Evolutionary conservation across 2,797 vertebrate species (phyloP), one percentile per base, ranked within the genome.

Genomic region (Oryzias dopingdopingensis): DNA sequence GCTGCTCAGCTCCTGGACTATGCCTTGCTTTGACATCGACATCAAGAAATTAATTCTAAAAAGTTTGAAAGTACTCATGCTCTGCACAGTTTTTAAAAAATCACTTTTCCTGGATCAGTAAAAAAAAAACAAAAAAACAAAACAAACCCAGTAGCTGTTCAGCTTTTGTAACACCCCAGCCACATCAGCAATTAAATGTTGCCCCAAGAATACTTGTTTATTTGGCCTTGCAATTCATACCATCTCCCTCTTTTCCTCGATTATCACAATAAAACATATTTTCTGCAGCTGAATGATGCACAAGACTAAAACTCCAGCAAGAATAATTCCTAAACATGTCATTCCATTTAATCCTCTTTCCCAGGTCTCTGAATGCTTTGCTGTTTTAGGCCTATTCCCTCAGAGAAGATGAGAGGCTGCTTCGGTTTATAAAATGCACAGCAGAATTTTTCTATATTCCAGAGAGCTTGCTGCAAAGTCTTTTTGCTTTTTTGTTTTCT

Each of bases 371-470:
- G 57, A 65, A 73, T n/a, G 14, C 67, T 47, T 64, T 52, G 77
- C 56, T 63, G 61, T 73, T 56, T 79, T 62, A 52, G 63, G 57
- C 70, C 76, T 69, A 63, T 70, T 77, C 67, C 76, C 56, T 62
- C 42, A 63, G 65, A 85, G 76, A 65, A 77, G 70, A 88, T 75
- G 79, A 80, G 71, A 80, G 55, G 69, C 79, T 60, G 23, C 63
- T 69, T 67, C 72, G 23, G 47, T 47, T 54, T 83, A 68, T 71
- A 67, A 81, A 87, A 78, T 67, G 67, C 72, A 68, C 74, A 69
- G 66, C 67, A 80, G 82, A 76, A 86, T 86, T 88, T 84, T 62
- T 78, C 56, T 60, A 50, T 69, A 76, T 79, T 84, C 76, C 72
- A 70, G 77, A 83, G 77, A 17, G 18, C 67, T 40, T 84, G 77